Evolutionary conservation across 2,888 invertebrate species (phyloP).

Genomic region (Chrysomela aeneicollis): DNA sequence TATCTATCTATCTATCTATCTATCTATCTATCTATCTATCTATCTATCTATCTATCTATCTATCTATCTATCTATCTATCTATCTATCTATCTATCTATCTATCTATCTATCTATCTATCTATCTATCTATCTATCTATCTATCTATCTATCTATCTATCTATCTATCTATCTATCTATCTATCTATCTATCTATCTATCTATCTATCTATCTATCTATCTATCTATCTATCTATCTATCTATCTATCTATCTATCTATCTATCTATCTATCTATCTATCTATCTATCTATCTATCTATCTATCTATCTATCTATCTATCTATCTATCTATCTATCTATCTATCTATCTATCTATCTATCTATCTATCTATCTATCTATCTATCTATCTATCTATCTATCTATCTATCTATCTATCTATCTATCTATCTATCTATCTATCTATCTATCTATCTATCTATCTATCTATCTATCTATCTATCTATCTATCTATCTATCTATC

Average conservation of each 20-base stretch:
- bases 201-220: not conserved
- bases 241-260: slow-evolving; percentile 4
- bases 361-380: slow-evolving; percentile 3
- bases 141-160: not conserved
- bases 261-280: slow-evolving; percentile 7
- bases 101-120: not conserved
- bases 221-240: not conserved
- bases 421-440: not conserved
- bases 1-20: not conserved
- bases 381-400: not conserved
- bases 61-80: not conserved
- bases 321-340: slow-evolving; percentile 8
- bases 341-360: slow-evolving; percentile 8
- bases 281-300: slow-evolving; percentile 8
- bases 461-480: not conserved
- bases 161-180: not conserved
- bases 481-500: not conserved
- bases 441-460: not conserved
- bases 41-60: not conserved
- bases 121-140: not conserved
- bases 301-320: slow-evolving; percentile 8
- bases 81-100: not conserved
- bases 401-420: not conserved
- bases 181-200: not conserved
- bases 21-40: not conserved